Conservation (phyloP, 2,113 vertebrate species). For the Rhegmatorhina hoffmannsi region DNA sequence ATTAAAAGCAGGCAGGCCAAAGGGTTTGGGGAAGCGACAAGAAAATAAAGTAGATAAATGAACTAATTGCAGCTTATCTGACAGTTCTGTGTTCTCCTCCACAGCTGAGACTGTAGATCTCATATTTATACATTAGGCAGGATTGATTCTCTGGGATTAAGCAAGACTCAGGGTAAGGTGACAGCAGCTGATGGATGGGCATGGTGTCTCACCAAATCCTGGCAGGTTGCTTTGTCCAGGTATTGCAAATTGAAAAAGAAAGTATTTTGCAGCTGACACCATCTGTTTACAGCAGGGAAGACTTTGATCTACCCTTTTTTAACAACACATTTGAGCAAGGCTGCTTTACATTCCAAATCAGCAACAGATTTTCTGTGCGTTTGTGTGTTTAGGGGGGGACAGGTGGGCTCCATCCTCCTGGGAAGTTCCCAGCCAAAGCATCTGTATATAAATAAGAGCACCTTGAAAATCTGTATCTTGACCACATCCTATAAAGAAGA, state of each 20-base stretch:
- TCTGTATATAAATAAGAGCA: not conserved
- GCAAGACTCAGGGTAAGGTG: not conserved
- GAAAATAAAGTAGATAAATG: constrained; percentile 53
- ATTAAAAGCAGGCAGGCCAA: constrained; percentile 15
- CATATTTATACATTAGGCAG: not conserved
- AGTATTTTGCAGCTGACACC: not conserved
- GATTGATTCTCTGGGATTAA: constrained; percentile 12
- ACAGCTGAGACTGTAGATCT: not conserved
- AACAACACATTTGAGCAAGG: not conserved
- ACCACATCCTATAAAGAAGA: not conserved
- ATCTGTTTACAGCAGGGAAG: not conserved
- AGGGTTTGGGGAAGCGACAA: not conserved
- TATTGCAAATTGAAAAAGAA: not conserved
- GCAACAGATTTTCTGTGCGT: not conserved
- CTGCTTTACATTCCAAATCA: not conserved
- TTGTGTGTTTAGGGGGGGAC: not conserved
- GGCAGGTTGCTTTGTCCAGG: not conserved
- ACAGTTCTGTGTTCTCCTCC: not conserved
- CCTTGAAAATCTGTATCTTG: not conserved
- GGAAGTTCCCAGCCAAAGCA: not conserved
- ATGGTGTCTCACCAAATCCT: not conserved
- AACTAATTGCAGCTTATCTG: constrained; percentile 45
- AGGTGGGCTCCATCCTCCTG: not conserved
- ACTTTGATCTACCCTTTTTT: not conserved
- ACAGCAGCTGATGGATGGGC: not conserved